Evolutionary conservation across 2,888 invertebrate genomes (phyloP), one percentile per base, ranked within the genome.

Genomic region (Pammene fasciana): DNA sequence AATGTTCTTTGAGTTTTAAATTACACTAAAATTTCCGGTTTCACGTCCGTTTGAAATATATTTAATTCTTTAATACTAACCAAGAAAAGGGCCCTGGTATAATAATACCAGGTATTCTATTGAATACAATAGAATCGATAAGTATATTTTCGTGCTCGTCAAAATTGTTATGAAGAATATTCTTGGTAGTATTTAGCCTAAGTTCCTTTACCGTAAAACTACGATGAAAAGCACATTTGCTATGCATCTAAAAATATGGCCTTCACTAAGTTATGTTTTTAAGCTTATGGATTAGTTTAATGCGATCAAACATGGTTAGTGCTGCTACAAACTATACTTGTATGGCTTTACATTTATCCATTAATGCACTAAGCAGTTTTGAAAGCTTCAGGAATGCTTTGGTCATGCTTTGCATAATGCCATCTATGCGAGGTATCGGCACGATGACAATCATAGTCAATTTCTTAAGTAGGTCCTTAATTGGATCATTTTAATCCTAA

Each of bases 321-420:
- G 50, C 36, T 60, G 60, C n/a, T 57, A 57, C 26, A 52, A 18
- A 50, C 52, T 48, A 11, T 61, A 61, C 36, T 16, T 50, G 36
- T 26, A 50, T 8, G 16, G 13, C 9, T 57, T 43, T 26, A 3
- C 13, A 57, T 43, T 4, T 6, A 26, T 57, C 11, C 11, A 16
- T 7, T 55, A 9, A 60, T 46, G 43, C 46, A 36, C 16, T 18
- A 61, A 61, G 48, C 48, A 61, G 48, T 61, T 62, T 36, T 43
- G 43, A n/a, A 62, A 62, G 62, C 62, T 50, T 50, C 41, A 41
- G 52, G 18, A 14, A n/a, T 6, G 10, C 50, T 36, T 14, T 36
- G n/a, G 13, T 62, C 62, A 62, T 62, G 62, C 60, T 16, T 34
- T 45, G 45, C 36, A 36, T 61, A 13, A n/a, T 5, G n/a, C 5